Evolutionary conservation across 2,797 vertebrate genomes (phyloP), one percentile per base, ranked within the genome.

Genomic region (Microcaecilia unicolor): DNA sequence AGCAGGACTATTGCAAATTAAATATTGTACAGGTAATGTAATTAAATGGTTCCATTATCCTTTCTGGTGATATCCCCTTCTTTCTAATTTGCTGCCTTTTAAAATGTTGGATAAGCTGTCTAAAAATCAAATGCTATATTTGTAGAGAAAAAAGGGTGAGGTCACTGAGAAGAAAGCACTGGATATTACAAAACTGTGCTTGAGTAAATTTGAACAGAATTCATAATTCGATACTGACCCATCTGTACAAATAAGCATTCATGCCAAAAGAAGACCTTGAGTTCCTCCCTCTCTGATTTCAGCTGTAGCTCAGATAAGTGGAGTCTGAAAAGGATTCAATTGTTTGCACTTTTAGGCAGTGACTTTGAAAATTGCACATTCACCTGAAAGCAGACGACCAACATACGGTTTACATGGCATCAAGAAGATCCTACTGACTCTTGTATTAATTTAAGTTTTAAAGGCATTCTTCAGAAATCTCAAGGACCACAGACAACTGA

Each of bases 331-430:
- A 57, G 37, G 24, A 51, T 51, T 33, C 23, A 6, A 21, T 29
- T 52, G 6, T 37, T 58, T 65, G 24, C 25, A 55, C 54, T 62
- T 45, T 31, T 25, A 35, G 25, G 19, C 30, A 43, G 15, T 35
- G 42, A 41, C 21, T 47, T 44, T 46, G n/a, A 53, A 66, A 64
- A 64, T 49, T 19, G 12, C 19, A 27, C 39, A 23, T 51, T 60
- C 56, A 28, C 20, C 44, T 53, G 43, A 46, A 68, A 65, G 54
- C 20, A 58, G 33, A 38, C 30, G 50, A 34, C 37, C 49, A 15
- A 30, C 25, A 58, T 42, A 41, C 1, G 36, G 18, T 44, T n/a
- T 33, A 7, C 34, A 18, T n/a, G n/a, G n/a, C n/a, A n/a, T n/a
- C n/a, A n/a, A n/a, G n/a, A n/a, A n/a, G n/a, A n/a, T n/a, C n/a